A percentile compares a stretch with the other conserved stretches of the same genome.
phyloP scores from a whole-genome alignment of 2,888 invertebrate species.

The Harmothoe impar region DNA sequence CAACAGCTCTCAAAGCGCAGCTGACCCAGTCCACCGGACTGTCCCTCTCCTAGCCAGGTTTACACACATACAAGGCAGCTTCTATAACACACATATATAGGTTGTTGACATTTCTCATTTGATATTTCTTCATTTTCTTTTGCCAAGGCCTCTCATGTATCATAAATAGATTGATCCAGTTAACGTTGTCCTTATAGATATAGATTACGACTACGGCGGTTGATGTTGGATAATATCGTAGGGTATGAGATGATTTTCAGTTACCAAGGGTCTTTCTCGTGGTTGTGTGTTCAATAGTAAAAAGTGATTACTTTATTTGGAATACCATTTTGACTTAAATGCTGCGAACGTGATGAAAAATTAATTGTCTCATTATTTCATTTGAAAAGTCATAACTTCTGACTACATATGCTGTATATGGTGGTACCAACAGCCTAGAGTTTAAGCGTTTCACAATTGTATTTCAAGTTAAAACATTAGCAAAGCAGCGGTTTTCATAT shows the following conservation, averaged over 20 bases:
- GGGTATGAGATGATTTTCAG: not conserved
- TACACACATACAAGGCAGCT: slow-evolving; percentile 42
- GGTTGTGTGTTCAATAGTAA: slow-evolving; percentile 15
- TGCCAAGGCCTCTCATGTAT: not conserved
- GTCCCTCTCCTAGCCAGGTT: slow-evolving; percentile 49
- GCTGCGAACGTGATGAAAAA: no score
- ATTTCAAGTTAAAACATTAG: not conserved
- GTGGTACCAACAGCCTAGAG: no score
- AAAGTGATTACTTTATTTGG: slow-evolving; percentile 8
- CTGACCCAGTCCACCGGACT: slow-evolving; percentile 58
- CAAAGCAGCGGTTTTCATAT: slow-evolving; percentile 15
- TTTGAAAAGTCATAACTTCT: no score
- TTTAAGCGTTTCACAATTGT: no score
- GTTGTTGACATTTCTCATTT: not conserved
- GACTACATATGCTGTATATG: no score
- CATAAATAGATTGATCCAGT: not conserved
- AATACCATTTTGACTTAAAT: not conserved
- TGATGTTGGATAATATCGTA: not conserved
- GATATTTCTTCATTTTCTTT: not conserved
- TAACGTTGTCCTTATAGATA: not conserved
- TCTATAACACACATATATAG: not conserved
- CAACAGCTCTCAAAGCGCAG: slow-evolving; percentile 62
- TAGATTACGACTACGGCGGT: not conserved
- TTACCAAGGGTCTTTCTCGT: not conserved
- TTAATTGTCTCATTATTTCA: no score